Conservation (phyloP, 2,113 vertebrate species). For the Damaliscus lunatus region DNA sequence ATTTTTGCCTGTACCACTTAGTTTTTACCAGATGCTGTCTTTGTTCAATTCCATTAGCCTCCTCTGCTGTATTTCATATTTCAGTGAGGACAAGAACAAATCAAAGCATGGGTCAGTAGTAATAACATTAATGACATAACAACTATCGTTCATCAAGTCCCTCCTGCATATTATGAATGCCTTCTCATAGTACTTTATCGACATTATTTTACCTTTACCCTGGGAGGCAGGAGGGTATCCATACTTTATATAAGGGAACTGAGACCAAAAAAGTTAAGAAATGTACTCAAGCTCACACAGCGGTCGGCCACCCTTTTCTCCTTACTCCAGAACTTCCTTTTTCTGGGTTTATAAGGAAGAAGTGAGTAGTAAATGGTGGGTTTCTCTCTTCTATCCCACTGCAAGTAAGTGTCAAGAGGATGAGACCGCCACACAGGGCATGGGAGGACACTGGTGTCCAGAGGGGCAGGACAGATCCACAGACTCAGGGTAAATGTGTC, state of each 20-base stretch:
- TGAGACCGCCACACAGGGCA: accelerated
- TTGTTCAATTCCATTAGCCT: too few species aligned
- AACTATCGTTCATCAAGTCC: not conserved
- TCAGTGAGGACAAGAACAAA: not conserved
- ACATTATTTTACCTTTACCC: not conserved
- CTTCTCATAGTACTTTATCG: not conserved
- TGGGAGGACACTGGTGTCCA: accelerated
- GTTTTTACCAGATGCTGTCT: not conserved
- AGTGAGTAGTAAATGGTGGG: too few species aligned
- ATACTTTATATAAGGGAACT: not conserved
- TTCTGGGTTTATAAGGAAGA: not conserved
- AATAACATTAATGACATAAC: not conserved
- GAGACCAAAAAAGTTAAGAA: not conserved
- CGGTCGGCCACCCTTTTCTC: not conserved
- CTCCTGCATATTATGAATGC: not conserved
- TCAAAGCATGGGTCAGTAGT: not conserved
- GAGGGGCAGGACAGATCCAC: accelerated
- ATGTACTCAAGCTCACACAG: not conserved
- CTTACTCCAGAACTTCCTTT: not conserved
- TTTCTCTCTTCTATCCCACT: not conserved
- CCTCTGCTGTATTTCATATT: not conserved
- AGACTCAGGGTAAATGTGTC: accelerated
- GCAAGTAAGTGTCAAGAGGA: accelerated
- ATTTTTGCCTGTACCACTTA: accelerated
- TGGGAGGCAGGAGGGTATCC: not conserved